phyloP scores from a whole-genome alignment of 2,888 invertebrate genomes.

The Hofmannophila pseudospretella region DNA sequence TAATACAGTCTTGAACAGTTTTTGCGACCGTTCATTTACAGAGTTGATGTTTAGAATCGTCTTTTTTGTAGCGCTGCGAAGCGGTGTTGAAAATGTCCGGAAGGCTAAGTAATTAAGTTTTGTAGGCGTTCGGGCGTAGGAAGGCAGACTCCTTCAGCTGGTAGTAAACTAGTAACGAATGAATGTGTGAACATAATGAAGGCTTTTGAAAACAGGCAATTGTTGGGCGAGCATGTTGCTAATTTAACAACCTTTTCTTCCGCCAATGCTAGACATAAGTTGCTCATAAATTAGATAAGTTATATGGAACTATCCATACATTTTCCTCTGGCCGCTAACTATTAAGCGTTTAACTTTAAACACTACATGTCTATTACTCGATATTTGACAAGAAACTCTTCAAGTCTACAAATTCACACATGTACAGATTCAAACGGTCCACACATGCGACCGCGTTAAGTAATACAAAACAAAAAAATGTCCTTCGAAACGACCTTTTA shows the following conservation, averaged over 20 bases:
- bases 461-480: conserved; percentile 57
- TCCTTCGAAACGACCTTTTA: conserved; percentile 67
- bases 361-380: neutral
- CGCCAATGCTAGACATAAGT: conserved; percentile 23
- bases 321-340: conserved; percentile 18
- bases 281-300: conserved; percentile 14
- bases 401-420: no score
- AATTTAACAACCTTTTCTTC: conserved; percentile 33
- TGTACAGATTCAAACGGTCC: conserved; percentile 16
- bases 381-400: neutral
- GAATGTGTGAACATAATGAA: conserved; percentile 30
- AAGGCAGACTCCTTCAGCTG: conserved; percentile 27
- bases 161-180: conserved; percentile 24
- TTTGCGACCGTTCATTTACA: conserved; percentile 65
- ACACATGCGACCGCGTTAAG: conserved; percentile 44
- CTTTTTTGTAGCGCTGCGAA: conserved; percentile 41
- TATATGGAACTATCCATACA: conserved; percentile 14
- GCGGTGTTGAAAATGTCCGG: conserved; percentile 46
- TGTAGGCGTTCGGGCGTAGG: conserved; percentile 45
- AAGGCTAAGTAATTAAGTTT: conserved; percentile 53
- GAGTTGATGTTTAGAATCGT: conserved; percentile 46
- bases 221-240: conserved; percentile 19
- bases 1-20: conserved; percentile 71
- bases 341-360: conserved; percentile 11
- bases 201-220: conserved; percentile 27